Conservation (phyloP, 2,113 vertebrate species). For the Caranx melampygus region DNA sequence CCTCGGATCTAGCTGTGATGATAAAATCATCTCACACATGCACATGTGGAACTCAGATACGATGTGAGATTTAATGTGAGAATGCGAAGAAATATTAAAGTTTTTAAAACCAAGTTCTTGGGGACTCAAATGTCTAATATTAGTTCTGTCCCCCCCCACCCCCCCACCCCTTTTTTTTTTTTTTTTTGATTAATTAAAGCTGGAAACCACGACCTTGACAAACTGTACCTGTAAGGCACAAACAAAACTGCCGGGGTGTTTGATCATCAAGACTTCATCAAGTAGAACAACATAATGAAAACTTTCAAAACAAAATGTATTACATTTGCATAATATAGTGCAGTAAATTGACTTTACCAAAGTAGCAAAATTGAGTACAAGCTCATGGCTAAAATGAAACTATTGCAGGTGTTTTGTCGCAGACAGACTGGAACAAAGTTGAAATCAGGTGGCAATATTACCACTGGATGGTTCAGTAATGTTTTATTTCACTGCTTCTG, state of each 20-base stretch:
- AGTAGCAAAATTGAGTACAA: no score
- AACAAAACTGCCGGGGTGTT: neutral
- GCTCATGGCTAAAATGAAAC: no score
- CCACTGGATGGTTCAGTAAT: no score
- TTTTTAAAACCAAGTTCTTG: neutral
- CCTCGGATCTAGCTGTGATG: no score
- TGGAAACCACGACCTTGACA: conserved; percentile 2
- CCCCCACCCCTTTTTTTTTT: no score
- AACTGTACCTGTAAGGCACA: neutral
- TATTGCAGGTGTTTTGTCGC: no score
- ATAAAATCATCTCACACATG: no score
- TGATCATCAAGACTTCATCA: conserved; percentile 22
- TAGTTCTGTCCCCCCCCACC: neutral
- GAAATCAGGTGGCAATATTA: neutral
- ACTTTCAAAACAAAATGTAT: neutral
- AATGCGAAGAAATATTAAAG: neutral
- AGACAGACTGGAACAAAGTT: no score
- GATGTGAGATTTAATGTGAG: no score
- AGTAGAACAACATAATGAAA: neutral
- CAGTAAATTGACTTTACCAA: neutral
- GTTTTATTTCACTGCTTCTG: no score
- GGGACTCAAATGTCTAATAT: neutral
- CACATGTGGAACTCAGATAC: no score
- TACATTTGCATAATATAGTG: neutral
- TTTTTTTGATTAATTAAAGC: neutral